phyloP scores from a whole-genome alignment of 2,113 vertebrate genomes.

The Macaca nemestrina region DNA sequence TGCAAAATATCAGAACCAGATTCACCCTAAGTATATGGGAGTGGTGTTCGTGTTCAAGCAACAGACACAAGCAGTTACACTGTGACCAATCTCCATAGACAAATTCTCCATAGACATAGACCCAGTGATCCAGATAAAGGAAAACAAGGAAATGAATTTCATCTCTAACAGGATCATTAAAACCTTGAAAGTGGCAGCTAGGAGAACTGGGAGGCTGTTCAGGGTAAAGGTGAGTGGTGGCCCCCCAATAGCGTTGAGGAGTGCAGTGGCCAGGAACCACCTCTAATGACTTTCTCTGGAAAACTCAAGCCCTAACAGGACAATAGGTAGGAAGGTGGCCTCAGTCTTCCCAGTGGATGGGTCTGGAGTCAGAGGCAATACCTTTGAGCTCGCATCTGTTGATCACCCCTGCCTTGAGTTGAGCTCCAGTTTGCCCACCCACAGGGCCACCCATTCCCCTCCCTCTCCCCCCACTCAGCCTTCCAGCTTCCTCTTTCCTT shows the following conservation, averaged over 20 bases:
- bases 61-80: too few relatives aligned
- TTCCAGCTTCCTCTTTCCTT: neutral
- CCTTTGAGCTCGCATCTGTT: neutral
- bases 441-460: neutral
- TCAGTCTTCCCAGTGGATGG: neutral
- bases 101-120: neutral
- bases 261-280: neutral
- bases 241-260: accelerated
- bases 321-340: neutral
- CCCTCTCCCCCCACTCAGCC: too few relatives aligned
- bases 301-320: neutral
- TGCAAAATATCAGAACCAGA: neutral
- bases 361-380: neutral
- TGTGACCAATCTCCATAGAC: neutral
- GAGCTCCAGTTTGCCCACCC: neutral
- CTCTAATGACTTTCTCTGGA: neutral
- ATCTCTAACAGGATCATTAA: neutral
- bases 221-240: neutral
- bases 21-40: neutral
- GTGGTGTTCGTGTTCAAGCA: neutral
- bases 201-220: neutral
- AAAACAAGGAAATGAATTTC: too few relatives aligned
- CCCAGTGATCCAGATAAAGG: neutral
- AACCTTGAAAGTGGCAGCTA: neutral
- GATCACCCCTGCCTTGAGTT: neutral